Evolutionary conservation across 2,888 invertebrate species (phyloP).

Genomic region (Nephrotoma appendiculata): DNA sequence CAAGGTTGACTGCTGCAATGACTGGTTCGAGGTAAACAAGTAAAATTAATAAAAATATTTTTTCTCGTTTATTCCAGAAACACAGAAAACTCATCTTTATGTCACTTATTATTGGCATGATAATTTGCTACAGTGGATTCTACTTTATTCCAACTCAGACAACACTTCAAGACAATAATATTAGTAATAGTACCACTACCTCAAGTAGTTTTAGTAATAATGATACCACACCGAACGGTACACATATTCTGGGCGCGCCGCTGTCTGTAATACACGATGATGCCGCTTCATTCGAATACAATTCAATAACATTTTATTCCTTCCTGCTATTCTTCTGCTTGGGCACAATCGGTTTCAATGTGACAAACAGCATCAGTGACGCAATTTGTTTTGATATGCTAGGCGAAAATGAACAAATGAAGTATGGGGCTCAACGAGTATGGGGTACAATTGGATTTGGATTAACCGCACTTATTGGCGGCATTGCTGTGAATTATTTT

Average conservation of each 20-base stretch:
- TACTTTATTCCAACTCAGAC: slow-evolving; percentile 44
- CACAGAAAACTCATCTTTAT: slow-evolving; percentile 59
- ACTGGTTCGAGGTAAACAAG: too few species aligned
- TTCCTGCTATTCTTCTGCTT: slow-evolving; percentile 56
- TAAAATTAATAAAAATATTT: not conserved
- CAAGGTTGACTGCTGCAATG: too few species aligned
- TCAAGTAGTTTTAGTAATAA: not conserved
- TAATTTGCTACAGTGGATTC: slow-evolving; percentile 50
- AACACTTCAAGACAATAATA: slow-evolving; percentile 12
- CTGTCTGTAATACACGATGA: slow-evolving; percentile 6
- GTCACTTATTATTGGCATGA: slow-evolving; percentile 46
- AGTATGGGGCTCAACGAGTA: slow-evolving; percentile 64
- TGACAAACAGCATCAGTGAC: slow-evolving; percentile 75
- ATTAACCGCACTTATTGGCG: slow-evolving; percentile 52
- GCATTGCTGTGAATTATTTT: slow-evolving; percentile 50
- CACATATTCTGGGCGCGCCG: not conserved
- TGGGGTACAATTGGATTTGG: slow-evolving; percentile 78
- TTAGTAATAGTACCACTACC: not conserved
- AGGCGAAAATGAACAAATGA: slow-evolving; percentile 49
- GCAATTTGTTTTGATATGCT: slow-evolving; percentile 82
- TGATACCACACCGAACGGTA: not conserved
- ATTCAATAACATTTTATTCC: slow-evolving; percentile 51
- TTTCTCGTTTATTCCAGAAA: slow-evolving; percentile 25
- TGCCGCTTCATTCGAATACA: slow-evolving; percentile 35
- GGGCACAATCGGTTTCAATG: slow-evolving; percentile 69